These are phyloP conservation scores for Cosmia trapezina DNA, from an alignment of 2,888 invertebrate genomes.

Conservation along the genomic window DNA sequence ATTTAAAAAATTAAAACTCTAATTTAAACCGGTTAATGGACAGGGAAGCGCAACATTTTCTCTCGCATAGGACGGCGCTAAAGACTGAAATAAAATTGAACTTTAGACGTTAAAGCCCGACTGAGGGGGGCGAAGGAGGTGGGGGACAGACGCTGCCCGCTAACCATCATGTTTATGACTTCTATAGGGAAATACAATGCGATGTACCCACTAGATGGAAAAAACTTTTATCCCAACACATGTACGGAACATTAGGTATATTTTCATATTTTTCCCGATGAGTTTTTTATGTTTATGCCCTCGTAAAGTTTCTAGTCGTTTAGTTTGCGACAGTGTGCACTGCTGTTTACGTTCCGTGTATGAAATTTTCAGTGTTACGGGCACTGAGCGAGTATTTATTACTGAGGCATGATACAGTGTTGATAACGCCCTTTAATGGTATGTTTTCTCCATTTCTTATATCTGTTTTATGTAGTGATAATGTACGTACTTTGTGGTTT, in stretches of 20 bases:
- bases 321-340: conserved; percentile 85
- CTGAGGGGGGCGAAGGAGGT: conserved; percentile 48
- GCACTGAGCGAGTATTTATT: conserved; percentile 74
- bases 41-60: conserved; percentile 80
- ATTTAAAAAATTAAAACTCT: conserved; percentile 79
- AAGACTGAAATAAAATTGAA: conserved; percentile 82
- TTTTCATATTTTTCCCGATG: conserved; percentile 88
- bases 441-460: conserved; percentile 57
- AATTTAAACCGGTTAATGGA: conserved; percentile 82
- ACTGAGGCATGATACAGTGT: conserved; percentile 71
- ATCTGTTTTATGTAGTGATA: conserved; percentile 44
- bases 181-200: conserved; percentile 89
- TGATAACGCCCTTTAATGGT: conserved; percentile 67
- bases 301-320: conserved; percentile 86
- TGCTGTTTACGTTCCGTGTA: conserved; percentile 81
- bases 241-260: conserved; percentile 82
- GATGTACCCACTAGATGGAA: conserved; percentile 84
- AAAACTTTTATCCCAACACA: conserved; percentile 87
- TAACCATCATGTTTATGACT: conserved; percentile 88
- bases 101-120: conserved; percentile 69
- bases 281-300: conserved; percentile 88
- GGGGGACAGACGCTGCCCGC: conserved; percentile 69
- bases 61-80: conserved; percentile 65
- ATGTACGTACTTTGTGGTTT: conserved; percentile 24
- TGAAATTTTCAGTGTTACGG: conserved; percentile 83